Base-by-base conservation (phyloP, 2,797 vertebrate species). In the Perodicticus potto region DNA sequence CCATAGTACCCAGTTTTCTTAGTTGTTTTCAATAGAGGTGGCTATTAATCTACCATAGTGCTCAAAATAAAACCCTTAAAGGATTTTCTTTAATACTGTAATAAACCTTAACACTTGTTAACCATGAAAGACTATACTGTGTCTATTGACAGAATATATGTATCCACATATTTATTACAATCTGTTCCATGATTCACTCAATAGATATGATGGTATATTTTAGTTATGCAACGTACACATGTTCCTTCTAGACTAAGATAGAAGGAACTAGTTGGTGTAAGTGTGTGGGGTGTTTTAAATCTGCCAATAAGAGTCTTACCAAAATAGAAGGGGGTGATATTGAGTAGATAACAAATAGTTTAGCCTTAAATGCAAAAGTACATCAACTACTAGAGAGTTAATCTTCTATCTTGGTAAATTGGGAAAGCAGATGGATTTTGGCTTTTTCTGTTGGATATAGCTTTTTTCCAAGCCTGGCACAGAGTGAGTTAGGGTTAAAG, bases 21-120 rank as follows among this genome's bases (percentile, higher is more conserved):
- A 87, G 65, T 88, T 96, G 43, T 94, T 91, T 89, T 87, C 17
- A 53, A 37, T 59, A 91, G 37, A 32, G 1, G 61, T 78, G 49
- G 25, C 43, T n/a, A 13, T 29, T 32, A 76, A 37, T 77, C 29
- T 1, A 65, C 53, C 1, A n/a, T 37, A 45, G n/a, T 22, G 1
- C 57, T 78, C 17, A 22, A 89, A 89, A 83, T 95, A 45, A 59
- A 90, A 95, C 32, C 61, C 34, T 81, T 81, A 14, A 29, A n/a
- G 25, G 22, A 13, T 91, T 45, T 45, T 45, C 45, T 45, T 88
- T 73, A 74, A 83, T 40, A 91, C 7, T 0, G 25, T 10, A 61
- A 9, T 76, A 63, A 82, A 32, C 37, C n/a, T 82, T 69, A 81
- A 67, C 11, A 22, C 23, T 72, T 78, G 25, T 55, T 91, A 45